Evolutionary conservation across 1,140 invertebrate genomes (phyloP), one percentile per base, ranked within the genome.

Genomic region (Sinonovacula constricta): DNA sequence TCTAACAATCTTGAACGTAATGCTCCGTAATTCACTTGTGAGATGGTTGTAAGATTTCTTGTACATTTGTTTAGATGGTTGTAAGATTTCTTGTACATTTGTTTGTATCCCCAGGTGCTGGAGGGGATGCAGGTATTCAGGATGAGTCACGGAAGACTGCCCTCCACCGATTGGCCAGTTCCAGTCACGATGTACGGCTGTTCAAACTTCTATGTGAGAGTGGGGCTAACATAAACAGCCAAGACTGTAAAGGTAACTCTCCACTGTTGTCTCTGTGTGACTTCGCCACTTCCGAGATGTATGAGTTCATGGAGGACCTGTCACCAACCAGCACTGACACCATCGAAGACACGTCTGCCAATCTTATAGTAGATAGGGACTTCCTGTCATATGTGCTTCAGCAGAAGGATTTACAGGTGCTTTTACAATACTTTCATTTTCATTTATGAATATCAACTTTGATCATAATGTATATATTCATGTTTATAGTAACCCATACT

Each of bases 181-280:
- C 65, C 33, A 85, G 86, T 59, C 67, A 82, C 24, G 85, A 89
- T 54, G 59, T 81, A 7, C 65, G 80, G 15, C 66, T 89, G 22
- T 49, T 87, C 22, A 69, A 71, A 12, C 70, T 89, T 15, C 79
- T 89, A 3, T 81, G 79, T 82, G 86, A 87, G 10, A 88, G 85
- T 71, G 88, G 86, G 14, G 86, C 83, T 12, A 82, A 86, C 54
- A 53, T 86, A 10, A 87, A 84, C 63, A 79, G 80, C n/a, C 49
- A 71, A 28, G 87, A 89, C 60, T 31, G 33, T 28, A 49, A 78
- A 10, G 84, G 85, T 15, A 88, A 86, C 63, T 84, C 87, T 10
- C 88, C 88, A 18, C 62, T 89, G 7, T 56, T 87, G n/a, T 77
- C 86, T 0, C 68, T 88, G 67, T 89, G 86, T 82, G 83, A 87